A percentile compares a stretch with the other conserved stretches of the same genome.
These are phyloP conservation scores for Coelinius sp. DNA, from an alignment of 2,888 invertebrate genomes.

Conservation along the genomic window DNA sequence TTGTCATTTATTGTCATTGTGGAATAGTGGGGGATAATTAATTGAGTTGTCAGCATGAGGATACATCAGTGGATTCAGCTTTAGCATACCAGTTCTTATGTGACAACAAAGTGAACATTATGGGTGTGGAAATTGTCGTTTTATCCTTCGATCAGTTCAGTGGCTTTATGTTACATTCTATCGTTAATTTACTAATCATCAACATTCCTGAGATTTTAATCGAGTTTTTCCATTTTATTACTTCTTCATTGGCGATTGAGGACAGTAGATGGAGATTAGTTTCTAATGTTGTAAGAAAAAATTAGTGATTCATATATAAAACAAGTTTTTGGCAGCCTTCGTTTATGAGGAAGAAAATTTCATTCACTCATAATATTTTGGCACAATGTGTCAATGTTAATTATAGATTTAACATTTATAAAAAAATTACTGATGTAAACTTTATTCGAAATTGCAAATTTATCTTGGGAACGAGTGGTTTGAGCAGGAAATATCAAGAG, in stretches of 20 bases:
- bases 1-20: background rate
- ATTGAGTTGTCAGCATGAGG: background rate
- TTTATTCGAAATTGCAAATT: background rate
- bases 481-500: background rate
- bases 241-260: background rate
- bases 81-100: constrained; percentile 4
- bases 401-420: constrained; percentile 73
- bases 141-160: background rate
- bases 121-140: constrained; percentile 8
- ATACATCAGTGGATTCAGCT: background rate
- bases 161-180: constrained; percentile 6
- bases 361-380: constrained; percentile 67
- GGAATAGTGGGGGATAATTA: constrained; percentile 1
- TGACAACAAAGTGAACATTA: background rate
- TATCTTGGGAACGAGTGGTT: background rate
- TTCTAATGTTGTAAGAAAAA: constrained; percentile 51
- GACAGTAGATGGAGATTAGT: background rate
- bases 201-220: background rate
- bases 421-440: no score
- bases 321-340: constrained; percentile 78
- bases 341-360: constrained; percentile 74
- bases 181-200: background rate
- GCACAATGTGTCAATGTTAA: constrained; percentile 79
- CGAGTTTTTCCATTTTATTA: background rate
- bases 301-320: constrained; percentile 64